Conservation (phyloP, 2,113 vertebrate species). For the Syngnathus typhle region DNA sequence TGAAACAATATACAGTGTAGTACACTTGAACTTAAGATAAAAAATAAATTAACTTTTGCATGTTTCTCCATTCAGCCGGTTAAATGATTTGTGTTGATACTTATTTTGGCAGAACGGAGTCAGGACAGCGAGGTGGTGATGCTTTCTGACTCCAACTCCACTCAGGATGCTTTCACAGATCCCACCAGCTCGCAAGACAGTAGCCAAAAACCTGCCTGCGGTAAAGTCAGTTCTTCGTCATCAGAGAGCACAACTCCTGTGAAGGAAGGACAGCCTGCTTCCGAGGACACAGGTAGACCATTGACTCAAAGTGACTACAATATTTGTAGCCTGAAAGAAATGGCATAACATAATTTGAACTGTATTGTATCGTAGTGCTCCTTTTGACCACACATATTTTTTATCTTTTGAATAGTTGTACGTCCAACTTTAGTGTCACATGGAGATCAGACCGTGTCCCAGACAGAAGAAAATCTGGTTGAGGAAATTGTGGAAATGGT, state of each 20-base stretch:
- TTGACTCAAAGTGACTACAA: not conserved
- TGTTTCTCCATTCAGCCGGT: conserved; percentile 5
- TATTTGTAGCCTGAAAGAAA: not conserved
- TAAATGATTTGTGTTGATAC: conserved; percentile 21
- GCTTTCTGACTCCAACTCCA: conserved; percentile 94
- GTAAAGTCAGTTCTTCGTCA: conserved; percentile 71
- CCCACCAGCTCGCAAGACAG: conserved; percentile 84
- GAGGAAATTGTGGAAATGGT: conserved; percentile 62
- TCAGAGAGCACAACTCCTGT: conserved; percentile 68
- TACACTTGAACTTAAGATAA: not conserved
- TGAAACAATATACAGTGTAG: not conserved
- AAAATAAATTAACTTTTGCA: not conserved
- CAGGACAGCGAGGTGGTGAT: conserved; percentile 90
- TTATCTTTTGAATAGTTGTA: no score
- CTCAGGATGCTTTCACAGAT: conserved; percentile 90
- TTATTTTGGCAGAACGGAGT: conserved; percentile 81
- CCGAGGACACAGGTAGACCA: conserved; percentile 77
- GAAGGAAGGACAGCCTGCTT: conserved; percentile 71
- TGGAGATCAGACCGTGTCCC: conserved; percentile 35
- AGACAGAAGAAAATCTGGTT: conserved; percentile 57
- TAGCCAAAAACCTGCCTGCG: conserved; percentile 75
- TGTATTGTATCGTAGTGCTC: not conserved
- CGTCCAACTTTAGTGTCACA: conserved; percentile 27
- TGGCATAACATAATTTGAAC: not conserved
- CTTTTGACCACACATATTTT: not conserved